These are phyloP conservation scores for Trichonephila clavata DNA, from an alignment of 1,140 invertebrate species.

Conservation along the genomic window DNA sequence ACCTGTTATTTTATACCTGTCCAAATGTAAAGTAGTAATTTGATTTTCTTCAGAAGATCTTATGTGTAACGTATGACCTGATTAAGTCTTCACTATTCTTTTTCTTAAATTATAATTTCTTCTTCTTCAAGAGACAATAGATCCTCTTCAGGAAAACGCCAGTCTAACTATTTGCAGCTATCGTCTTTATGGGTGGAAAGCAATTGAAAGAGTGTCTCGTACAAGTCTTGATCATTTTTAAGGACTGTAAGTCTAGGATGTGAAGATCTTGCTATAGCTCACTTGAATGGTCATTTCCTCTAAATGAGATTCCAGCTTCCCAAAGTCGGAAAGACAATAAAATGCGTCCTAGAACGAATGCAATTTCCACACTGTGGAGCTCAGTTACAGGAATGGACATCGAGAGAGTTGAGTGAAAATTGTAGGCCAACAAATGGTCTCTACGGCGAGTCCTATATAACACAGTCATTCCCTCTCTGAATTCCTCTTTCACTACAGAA, in stretches of 20 bases:
- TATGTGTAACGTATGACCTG: neutral
- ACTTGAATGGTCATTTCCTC: neutral
- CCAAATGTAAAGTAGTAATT: too few species aligned
- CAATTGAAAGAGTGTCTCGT: slow-evolving; percentile 2
- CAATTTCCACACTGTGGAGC: neutral
- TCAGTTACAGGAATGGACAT: neutral
- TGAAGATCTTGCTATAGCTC: slow-evolving; percentile 21
- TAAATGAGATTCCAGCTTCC: slow-evolving; percentile 22
- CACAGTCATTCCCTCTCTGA: neutral
- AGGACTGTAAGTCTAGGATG: neutral
- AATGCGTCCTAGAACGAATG: neutral
- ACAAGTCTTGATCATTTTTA: slow-evolving; percentile 9
- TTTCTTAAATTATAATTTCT: neutral
- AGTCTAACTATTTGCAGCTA: neutral
- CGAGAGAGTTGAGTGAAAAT: slow-evolving; percentile 7
- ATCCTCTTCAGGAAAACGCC: neutral
- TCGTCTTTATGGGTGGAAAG: neutral
- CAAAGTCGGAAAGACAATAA: neutral
- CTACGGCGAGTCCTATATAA: neutral
- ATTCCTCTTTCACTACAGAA: neutral
- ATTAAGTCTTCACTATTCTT: neutral
- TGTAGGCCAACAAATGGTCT: neutral
- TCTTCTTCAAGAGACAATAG: neutral
- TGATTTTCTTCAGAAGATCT: too few species aligned
- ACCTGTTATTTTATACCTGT: too few species aligned